phyloP scores from a whole-genome alignment of 2,888 invertebrate species.

The Strigamia crassipes region DNA sequence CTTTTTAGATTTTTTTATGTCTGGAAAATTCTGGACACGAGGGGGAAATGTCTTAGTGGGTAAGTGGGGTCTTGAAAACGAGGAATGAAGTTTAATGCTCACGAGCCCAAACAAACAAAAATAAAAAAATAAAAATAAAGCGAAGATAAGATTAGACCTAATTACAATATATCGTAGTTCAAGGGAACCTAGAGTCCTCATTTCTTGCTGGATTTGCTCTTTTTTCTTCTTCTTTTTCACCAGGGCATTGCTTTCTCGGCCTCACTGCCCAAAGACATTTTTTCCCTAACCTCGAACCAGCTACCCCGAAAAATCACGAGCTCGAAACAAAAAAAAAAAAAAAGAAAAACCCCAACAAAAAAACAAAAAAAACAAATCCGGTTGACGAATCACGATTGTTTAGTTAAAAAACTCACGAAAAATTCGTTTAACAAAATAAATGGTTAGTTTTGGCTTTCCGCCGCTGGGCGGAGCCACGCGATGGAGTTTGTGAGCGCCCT shows the following conservation, averaged over 20 bases:
- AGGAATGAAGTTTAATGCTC: neutral
- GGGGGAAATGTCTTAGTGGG: neutral
- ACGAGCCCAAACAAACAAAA: neutral
- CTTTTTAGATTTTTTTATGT: no score
- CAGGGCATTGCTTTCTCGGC: constrained; percentile 25
- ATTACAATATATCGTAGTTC: constrained; percentile 16
- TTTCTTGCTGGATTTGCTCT: neutral
- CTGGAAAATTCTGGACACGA: no score
- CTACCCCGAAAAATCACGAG: neutral
- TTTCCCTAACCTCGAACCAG: constrained; percentile 1
- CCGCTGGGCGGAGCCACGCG: constrained; percentile 7
- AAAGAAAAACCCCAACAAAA: neutral
- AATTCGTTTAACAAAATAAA: no score
- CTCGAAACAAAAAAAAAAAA: neutral
- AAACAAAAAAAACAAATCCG: neutral
- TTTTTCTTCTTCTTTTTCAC: neutral
- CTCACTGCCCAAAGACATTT: constrained; percentile 14
- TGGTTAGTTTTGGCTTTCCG: neutral
- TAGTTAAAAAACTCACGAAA: no score
- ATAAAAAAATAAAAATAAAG: neutral
- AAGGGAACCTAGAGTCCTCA: constrained; percentile 16
- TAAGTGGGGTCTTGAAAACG: neutral
- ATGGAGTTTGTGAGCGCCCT: neutral
- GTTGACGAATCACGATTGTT: neutral
- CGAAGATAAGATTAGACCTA: neutral